phyloP scores from a whole-genome alignment of 2,888 invertebrate species.

The Metellina segmentata region DNA sequence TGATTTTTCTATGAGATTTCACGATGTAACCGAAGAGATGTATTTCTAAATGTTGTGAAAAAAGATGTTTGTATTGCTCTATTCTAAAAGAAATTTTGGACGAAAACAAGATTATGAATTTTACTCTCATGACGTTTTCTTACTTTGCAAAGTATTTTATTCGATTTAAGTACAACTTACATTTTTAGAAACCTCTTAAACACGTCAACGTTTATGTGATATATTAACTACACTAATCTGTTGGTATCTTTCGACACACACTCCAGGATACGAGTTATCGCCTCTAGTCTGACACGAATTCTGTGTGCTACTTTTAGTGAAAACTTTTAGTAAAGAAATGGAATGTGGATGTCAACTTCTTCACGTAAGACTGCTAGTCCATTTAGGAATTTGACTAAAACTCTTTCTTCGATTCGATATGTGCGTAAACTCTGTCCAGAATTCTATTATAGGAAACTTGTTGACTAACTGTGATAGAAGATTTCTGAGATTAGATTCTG shows the following conservation, averaged over 20 bases:
- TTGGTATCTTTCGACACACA: constrained; percentile 26
- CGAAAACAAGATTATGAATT: not conserved
- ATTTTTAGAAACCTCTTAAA: constrained; percentile 30
- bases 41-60: constrained; percentile 25
- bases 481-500: not conserved
- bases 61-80: not conserved
- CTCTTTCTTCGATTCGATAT: not conserved
- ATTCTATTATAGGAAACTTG: constrained; percentile 17
- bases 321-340: constrained; percentile 18
- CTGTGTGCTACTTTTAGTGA: constrained; percentile 43
- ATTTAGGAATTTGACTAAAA: constrained; percentile 5
- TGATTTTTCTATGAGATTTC: constrained; percentile 7
- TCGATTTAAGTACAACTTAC: constrained; percentile 32
- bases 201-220: constrained; percentile 48
- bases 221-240: constrained; percentile 44
- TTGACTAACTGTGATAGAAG: constrained; percentile 44
- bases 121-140: constrained; percentile 12
- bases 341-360: constrained; percentile 30
- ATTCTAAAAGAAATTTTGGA: not conserved
- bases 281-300: constrained; percentile 30
- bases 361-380: constrained; percentile 36
- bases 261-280: constrained; percentile 40
- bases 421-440: constrained; percentile 29
- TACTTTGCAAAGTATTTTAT: constrained; percentile 54
- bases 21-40: not conserved